Evolutionary conservation across 2,113 vertebrate genomes (phyloP), one percentile per base, ranked within the genome.

Genomic region (Perca fluviatilis): DNA sequence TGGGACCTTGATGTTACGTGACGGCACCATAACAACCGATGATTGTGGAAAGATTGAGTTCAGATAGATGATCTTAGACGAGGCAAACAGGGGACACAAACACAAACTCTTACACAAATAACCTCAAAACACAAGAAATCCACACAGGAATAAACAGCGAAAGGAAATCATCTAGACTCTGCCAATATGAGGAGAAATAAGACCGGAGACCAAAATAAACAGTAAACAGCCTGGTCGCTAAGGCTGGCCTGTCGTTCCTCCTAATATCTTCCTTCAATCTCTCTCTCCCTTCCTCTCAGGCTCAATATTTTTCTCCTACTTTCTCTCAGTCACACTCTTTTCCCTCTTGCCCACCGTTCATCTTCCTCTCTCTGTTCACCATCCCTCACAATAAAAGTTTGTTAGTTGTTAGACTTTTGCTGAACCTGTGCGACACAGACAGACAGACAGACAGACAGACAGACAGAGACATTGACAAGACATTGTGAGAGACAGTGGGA

Each of bases 121-220:
- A 71, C 46, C 64, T 53, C 71, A 80, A 66, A 75, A 30, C 73
- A 74, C 36, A 50, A 75, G 50, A 75, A 79, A 87, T 53, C 51
- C 83, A 83, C 86, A 83, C 62, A 79, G 88, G 86, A 87, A 83
- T 90, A 87, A 88, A 88, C 77, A 83, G 65, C 3, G 72, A 80
- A 15, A 79, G 67, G 77, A 88, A 91, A 86, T 87, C 67, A 78
- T 90, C 72, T 85, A 25, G 12, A 64, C 80, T 89, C 77, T 83
- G 82, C 80, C 88, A 83, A 83, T 79, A 91, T 87, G 80, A 88
- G 53, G 86, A 88, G 79, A 83, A 84, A 90, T 80, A 83, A 91
- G 88, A 84, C 74, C 30, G 21, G 87, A 80, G 83, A 89, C 57
- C 60, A 89, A 86, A 89, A 89, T 82, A 90, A 90, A 91, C 86